phyloP scores from a whole-genome alignment of 2,797 vertebrate species.

The Remorina albescens region DNA sequence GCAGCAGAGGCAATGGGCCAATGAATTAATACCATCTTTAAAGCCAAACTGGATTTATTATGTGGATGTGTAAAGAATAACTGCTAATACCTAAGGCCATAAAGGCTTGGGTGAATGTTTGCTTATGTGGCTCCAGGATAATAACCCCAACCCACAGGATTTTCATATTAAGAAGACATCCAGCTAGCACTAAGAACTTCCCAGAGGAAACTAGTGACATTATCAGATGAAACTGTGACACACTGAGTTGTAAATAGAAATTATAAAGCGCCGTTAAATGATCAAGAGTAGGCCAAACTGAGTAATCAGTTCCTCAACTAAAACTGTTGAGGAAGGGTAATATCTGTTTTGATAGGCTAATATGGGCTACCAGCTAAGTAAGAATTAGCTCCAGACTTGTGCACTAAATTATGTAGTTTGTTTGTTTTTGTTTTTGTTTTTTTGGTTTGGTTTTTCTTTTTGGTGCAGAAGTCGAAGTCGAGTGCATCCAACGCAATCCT shows the following conservation, averaged over 20 bases:
- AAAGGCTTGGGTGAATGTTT: neutral
- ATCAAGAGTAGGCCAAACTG: neutral
- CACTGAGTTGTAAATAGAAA: neutral
- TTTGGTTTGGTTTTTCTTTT: neutral
- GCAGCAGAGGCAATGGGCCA: constrained; percentile 8
- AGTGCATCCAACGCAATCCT: rapidly evolving
- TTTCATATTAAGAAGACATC: constrained; percentile 23
- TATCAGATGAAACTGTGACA: neutral
- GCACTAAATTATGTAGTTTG: too few species aligned
- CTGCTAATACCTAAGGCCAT: neutral
- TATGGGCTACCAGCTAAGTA: neutral
- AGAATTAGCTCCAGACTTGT: constrained; percentile 28
- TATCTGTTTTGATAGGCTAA: neutral
- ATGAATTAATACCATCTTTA: constrained; percentile 19
- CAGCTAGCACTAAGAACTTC: neutral
- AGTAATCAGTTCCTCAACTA: too few species aligned
- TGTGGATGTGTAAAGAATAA: constrained; percentile 1
- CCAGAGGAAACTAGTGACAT: neutral
- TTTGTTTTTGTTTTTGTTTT: neutral
- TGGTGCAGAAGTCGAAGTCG: too few species aligned
- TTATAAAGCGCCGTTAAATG: neutral
- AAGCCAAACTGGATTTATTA: constrained; percentile 22
- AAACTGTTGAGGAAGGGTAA: too few species aligned
- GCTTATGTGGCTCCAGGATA: constrained; percentile 3
- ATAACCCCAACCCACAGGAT: constrained; percentile 32